A percentile compares a stretch with the other conserved stretches of the same genome.
Evolutionary conservation across 2,888 invertebrate species (phyloP).

Genomic region (Andrena camellia): DNA sequence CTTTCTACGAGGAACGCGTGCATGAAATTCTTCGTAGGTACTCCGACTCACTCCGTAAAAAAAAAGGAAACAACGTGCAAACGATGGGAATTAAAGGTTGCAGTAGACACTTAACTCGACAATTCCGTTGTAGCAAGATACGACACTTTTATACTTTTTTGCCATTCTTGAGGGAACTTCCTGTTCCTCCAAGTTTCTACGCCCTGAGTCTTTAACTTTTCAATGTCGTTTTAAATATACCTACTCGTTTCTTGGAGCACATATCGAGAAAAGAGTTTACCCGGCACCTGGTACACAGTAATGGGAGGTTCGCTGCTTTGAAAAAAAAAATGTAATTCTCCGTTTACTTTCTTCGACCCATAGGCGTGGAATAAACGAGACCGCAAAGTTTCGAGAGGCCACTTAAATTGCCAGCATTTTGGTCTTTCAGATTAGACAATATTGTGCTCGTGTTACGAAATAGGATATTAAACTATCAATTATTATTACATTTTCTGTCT

Average conservation of each 20-base stretch:
- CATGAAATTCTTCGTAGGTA: neutral
- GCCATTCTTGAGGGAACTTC: neutral
- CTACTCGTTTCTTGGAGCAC: neutral
- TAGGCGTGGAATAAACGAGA: slow-evolving; percentile 41
- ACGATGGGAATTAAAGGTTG: neutral
- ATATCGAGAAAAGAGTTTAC: neutral
- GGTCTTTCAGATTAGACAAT: neutral
- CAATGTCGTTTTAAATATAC: neutral
- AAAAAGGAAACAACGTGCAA: neutral
- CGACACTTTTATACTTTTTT: neutral
- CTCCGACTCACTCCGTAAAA: neutral
- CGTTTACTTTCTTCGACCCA: slow-evolving; percentile 50
- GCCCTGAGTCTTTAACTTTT: neutral
- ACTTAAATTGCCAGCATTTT: neutral
- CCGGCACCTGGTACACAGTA: neutral
- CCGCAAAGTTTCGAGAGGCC: neutral
- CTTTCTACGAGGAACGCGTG: slow-evolving; percentile 30
- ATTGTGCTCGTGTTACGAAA: no score
- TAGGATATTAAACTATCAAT: neutral
- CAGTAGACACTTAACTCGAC: neutral
- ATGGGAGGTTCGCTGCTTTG: neutral
- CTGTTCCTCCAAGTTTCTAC: neutral
- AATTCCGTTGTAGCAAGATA: neutral
- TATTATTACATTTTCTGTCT: neutral
- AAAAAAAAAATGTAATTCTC: slow-evolving; percentile 29